phyloP scores from a whole-genome alignment of 1,140 invertebrate genomes.

The Drosophila persimilis region DNA sequence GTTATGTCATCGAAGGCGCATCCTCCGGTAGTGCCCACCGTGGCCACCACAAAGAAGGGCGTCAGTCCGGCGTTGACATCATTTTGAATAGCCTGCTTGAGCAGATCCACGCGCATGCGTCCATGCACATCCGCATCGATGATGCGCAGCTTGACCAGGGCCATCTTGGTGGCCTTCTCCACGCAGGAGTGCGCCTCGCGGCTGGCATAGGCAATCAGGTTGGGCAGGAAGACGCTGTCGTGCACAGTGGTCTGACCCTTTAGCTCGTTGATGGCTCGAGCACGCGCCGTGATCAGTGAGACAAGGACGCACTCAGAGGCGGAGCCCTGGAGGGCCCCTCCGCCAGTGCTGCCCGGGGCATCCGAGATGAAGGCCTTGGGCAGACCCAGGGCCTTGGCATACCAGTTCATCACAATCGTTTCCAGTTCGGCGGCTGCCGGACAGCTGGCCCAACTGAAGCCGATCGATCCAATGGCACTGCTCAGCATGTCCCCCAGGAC shows the following conservation, averaged over 20 bases:
- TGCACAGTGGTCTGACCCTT: constrained; percentile 82
- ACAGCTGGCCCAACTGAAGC: constrained; percentile 96
- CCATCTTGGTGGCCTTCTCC: constrained; percentile 97
- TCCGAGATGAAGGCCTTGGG: constrained; percentile 85
- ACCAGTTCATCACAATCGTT: constrained; percentile 89
- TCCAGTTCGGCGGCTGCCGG: constrained; percentile 94
- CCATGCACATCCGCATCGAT: constrained; percentile 94
- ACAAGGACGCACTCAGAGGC: constrained; percentile 95
- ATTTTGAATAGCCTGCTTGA: constrained; percentile 89
- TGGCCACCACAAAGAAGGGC: constrained; percentile 93
- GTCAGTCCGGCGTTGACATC: constrained; percentile 91
- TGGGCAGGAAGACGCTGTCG: constrained; percentile 91
- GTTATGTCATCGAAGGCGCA: constrained; percentile 92
- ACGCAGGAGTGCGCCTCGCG: constrained; percentile 96
- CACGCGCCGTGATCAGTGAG: constrained; percentile 91
- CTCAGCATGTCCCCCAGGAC: constrained; percentile 96
- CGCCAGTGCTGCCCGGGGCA: constrained; percentile 86
- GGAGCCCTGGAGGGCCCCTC: constrained; percentile 91
- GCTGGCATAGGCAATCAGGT: constrained; percentile 92
- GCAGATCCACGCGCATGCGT: constrained; percentile 88
- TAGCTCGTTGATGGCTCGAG: constrained; percentile 89
- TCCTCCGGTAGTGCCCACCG: constrained; percentile 91
- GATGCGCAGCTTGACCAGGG: constrained; percentile 93
- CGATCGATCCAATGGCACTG: constrained; percentile 95
- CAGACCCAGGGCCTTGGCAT: constrained; percentile 85